Conservation (phyloP, 2,113 vertebrate species). For the Phylloscopus trochiloides region DNA sequence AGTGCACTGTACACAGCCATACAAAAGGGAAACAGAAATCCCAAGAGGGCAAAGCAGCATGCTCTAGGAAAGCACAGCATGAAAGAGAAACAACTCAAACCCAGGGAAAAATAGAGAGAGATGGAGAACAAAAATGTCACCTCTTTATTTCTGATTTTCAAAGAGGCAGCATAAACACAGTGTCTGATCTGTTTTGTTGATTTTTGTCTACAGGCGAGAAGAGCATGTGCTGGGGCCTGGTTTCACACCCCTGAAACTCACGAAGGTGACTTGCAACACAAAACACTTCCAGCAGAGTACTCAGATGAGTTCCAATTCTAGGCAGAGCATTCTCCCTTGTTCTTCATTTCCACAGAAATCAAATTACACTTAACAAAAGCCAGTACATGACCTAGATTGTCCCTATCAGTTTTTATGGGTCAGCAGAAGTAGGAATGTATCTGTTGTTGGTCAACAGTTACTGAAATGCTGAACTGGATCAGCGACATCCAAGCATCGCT, state of each 20-base stretch:
- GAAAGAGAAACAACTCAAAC: neutral
- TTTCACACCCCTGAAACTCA: neutral
- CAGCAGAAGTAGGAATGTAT: neutral
- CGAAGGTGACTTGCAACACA: neutral
- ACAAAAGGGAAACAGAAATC: neutral
- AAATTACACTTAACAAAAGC: neutral
- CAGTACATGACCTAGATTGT: neutral
- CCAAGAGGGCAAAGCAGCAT: neutral
- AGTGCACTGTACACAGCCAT: neutral
- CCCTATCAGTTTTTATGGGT: neutral
- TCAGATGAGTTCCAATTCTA: neutral
- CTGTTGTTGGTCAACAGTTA: neutral
- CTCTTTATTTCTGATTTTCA: neutral
- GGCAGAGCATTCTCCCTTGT: neutral
- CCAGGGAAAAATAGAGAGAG: neutral
- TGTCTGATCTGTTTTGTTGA: neutral
- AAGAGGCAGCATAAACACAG: neutral
- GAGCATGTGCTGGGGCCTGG: neutral
- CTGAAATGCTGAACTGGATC: neutral
- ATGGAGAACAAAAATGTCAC: neutral
- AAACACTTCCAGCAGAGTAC: neutral
- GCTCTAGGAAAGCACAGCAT: neutral
- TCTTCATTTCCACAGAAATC: neutral
- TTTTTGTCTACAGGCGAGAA: neutral
- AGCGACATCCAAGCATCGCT: accelerated